Evolutionary conservation across 2,113 vertebrate species (phyloP).

Genomic region (Psilopogon haemacephalus): DNA sequence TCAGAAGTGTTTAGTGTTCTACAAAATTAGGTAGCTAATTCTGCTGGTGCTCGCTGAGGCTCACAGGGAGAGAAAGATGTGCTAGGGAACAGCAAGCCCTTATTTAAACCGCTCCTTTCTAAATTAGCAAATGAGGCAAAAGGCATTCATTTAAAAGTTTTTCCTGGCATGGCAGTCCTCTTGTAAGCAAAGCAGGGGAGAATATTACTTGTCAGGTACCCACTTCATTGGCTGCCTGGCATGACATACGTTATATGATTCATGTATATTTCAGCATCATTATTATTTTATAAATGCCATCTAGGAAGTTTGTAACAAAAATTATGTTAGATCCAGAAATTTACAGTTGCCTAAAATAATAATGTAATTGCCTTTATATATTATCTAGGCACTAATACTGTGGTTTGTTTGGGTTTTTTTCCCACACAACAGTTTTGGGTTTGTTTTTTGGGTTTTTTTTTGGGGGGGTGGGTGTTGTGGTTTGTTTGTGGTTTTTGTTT

Average conservation of each 20-base stretch:
- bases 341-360: constrained; percentile 80
- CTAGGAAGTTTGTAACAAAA: constrained; percentile 69
- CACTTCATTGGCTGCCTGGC: constrained; percentile 59
- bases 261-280: constrained; percentile 78
- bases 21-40: constrained; percentile 3
- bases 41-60: not conserved
- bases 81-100: not conserved
- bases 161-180: not conserved
- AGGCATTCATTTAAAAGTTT: not conserved
- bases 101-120: constrained; percentile 6
- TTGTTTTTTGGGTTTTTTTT: no score
- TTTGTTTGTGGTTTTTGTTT: not conserved
- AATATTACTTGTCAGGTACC: constrained; percentile 60
- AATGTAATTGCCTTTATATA: constrained; percentile 79
- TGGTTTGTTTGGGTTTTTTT: no score
- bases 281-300: constrained; percentile 83
- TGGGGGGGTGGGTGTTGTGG: no score
- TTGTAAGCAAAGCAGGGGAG: constrained; percentile 62
- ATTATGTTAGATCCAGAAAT: constrained; percentile 71
- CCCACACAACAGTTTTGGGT: not conserved
- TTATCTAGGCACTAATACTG: constrained; percentile 68
- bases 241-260: constrained; percentile 73
- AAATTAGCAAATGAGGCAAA: not conserved
- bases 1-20: not conserved
- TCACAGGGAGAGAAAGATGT: not conserved